Conservation (phyloP, 2,797 vertebrate genomes). For the Phrynocephalus vlangalii region DNA sequence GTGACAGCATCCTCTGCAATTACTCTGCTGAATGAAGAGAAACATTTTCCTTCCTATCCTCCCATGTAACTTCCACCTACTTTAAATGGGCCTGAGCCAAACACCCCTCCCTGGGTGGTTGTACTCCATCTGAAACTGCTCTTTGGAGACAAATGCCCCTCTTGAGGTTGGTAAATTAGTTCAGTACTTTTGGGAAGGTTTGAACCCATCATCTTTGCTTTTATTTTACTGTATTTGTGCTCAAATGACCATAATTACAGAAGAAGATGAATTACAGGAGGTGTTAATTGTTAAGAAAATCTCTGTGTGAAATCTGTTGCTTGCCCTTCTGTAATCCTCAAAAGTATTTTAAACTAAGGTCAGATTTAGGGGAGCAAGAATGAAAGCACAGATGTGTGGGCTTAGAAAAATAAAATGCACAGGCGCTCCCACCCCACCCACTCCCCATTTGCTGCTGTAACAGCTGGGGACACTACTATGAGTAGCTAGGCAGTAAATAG, state of each 20-base stretch:
- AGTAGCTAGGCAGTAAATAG: background rate
- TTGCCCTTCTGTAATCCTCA: background rate
- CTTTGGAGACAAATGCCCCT: background rate
- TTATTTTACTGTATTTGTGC: background rate
- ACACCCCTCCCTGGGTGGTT: too few species aligned
- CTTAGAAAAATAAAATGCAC: constrained; percentile 19
- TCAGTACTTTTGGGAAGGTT: background rate
- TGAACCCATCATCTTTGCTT: background rate
- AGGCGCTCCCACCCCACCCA: background rate
- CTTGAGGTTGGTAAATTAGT: background rate
- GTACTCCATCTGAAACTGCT: background rate
- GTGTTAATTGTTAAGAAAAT: background rate
- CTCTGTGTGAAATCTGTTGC: background rate
- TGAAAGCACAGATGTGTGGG: constrained; percentile 3
- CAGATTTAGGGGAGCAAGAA: background rate
- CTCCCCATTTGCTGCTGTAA: background rate
- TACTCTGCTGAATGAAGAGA: background rate
- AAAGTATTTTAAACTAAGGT: constrained; percentile 4
- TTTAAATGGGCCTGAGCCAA: background rate
- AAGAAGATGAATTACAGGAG: background rate
- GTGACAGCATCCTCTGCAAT: background rate
- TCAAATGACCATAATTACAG: background rate
- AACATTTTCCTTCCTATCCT: background rate
- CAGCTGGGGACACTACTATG: background rate
- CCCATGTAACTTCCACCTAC: background rate